Conservation (phyloP, 1,140 invertebrate genomes). For the Ditylenchus dipsaci region DNA sequence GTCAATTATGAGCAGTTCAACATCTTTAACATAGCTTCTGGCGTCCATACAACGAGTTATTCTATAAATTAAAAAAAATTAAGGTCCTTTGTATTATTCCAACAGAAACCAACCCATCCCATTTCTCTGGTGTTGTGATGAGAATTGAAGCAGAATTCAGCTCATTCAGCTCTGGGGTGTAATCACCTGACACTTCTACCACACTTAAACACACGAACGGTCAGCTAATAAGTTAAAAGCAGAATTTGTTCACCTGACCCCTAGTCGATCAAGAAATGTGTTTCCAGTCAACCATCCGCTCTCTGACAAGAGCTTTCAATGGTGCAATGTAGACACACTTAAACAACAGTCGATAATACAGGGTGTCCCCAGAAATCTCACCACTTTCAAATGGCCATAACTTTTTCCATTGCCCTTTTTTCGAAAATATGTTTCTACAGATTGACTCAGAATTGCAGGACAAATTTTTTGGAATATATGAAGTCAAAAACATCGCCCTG, state of each 20-base stretch:
- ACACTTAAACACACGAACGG: slow-evolving; percentile 65
- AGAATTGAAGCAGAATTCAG: slow-evolving; percentile 82
- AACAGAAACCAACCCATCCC: slow-evolving; percentile 71
- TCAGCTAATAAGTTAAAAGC: slow-evolving; percentile 21
- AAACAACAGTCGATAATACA: too few relatives aligned
- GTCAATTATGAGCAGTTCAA: slow-evolving; percentile 90
- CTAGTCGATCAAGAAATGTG: slow-evolving; percentile 74
- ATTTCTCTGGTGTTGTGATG: slow-evolving; percentile 97
- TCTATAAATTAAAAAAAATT: neutral
- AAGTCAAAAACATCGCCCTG: too few relatives aligned
- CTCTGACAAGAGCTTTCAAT: slow-evolving; percentile 90
- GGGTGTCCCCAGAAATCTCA: too few relatives aligned
- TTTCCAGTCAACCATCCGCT: slow-evolving; percentile 93
- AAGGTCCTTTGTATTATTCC: too few relatives aligned
- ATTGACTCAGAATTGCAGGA: too few relatives aligned
- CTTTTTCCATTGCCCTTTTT: too few relatives aligned
- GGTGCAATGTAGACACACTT: slow-evolving; percentile 96
- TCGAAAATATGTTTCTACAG: too few relatives aligned
- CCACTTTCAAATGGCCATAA: too few relatives aligned
- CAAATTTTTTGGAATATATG: too few relatives aligned
- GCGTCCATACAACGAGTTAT: slow-evolving; percentile 95
- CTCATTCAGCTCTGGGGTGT: slow-evolving; percentile 82
- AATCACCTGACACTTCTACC: slow-evolving; percentile 91
- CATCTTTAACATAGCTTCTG: slow-evolving; percentile 83
- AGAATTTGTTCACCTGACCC: slow-evolving; percentile 63